phyloP scores from a whole-genome alignment of 2,888 invertebrate species.

The Macrophya alboannulata region DNA sequence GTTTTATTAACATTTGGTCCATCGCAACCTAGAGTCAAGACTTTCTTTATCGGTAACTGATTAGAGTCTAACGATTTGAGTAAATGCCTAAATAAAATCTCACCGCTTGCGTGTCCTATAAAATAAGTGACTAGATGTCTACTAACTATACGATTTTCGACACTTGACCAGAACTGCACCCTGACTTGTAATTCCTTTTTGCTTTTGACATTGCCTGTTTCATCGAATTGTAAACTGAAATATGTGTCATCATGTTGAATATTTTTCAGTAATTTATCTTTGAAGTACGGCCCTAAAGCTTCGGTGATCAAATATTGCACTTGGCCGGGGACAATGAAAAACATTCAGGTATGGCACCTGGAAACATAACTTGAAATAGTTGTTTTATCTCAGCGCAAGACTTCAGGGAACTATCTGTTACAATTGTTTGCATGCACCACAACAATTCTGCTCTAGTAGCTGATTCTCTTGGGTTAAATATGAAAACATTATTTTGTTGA shows the following conservation, averaged over 20 bases:
- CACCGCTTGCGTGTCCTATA: conserved; percentile 24
- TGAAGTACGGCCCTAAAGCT: conserved; percentile 51
- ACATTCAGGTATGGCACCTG: not conserved
- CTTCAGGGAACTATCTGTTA: not conserved
- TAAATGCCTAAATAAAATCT: conserved; percentile 31
- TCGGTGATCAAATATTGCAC: conserved; percentile 22
- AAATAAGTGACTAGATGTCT: conserved; percentile 53
- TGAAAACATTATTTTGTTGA: too few relatives aligned
- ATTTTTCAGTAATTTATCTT: not conserved
- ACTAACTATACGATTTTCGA: conserved; percentile 11
- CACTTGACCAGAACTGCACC: conserved; percentile 42
- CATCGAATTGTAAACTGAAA: conserved; percentile 48
- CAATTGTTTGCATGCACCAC: not conserved
- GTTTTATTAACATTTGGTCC: conserved; percentile 56
- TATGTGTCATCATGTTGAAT: conserved; percentile 14
- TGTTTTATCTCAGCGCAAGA: conserved; percentile 42
- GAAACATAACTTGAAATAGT: conserved; percentile 52
- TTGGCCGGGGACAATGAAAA: conserved; percentile 42
- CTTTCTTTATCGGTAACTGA: conserved; percentile 30
- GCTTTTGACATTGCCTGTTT: conserved; percentile 48
- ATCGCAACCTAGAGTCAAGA: conserved; percentile 51
- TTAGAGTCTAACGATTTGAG: conserved; percentile 18
- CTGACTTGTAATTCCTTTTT: conserved; percentile 55
- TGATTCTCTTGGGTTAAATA: not conserved
- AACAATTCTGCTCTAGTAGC: not conserved